Conservation (phyloP, 1,140 invertebrate genomes). For the Pseudomyrmex sp. region DNA sequence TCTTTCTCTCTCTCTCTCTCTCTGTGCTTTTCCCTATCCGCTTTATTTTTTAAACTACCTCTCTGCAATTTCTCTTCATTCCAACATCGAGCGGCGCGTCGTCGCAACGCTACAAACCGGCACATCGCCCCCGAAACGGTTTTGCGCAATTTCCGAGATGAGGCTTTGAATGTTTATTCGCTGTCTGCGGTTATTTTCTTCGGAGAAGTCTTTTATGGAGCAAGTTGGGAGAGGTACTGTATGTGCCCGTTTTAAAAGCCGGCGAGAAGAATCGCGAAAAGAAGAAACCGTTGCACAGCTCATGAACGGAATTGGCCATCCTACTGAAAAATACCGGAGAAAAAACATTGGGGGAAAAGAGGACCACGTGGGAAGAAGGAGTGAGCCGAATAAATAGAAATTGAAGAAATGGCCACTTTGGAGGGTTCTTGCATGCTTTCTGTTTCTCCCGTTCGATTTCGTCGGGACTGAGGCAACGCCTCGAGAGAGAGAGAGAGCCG, state of each 20-base stretch:
- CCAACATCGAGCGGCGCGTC: slow-evolving; percentile 13
- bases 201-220: slow-evolving; percentile 31
- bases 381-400: neutral
- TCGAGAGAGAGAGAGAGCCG: neutral
- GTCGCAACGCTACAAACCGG: slow-evolving; percentile 22
- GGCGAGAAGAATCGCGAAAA: neutral
- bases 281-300: slow-evolving; percentile 2
- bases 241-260: slow-evolving; percentile 21
- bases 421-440: slow-evolving; percentile 30
- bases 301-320: slow-evolving; percentile 7
- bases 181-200: slow-evolving; percentile 47
- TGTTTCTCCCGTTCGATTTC: neutral
- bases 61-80: slow-evolving; percentile 21
- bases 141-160: slow-evolving; percentile 52
- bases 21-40: neutral
- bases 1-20: no score
- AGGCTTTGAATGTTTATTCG: slow-evolving; percentile 43
- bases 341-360: neutral
- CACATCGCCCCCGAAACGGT: neutral
- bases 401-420: neutral
- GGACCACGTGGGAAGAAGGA: neutral
- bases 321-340: slow-evolving; percentile 3
- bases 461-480: neutral
- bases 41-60: slow-evolving; percentile 27
- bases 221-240: neutral